Base-by-base conservation (phyloP, 2,888 invertebrate species). In the Hypomecis punctinalis region DNA sequence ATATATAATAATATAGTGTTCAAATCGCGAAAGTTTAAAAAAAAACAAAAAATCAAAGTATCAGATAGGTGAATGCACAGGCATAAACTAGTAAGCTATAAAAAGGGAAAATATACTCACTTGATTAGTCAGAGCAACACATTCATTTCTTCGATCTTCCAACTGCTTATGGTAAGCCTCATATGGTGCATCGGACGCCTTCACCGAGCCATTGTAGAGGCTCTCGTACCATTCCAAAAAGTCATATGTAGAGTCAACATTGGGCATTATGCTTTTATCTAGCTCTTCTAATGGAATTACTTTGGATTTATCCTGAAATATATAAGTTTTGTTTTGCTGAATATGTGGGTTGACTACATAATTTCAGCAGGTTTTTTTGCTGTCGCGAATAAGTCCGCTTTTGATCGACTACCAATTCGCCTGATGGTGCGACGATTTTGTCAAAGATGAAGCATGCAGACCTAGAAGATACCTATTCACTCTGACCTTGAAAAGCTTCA, bases 141-240 rank as follows among this genome's bases (percentile, higher is more conserved):
- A 97, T 76, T 96, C 96, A 66, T 93, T 89, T 69, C 94, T 93
- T 59, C 96, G 94, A 36, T 94, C 94, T 69, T 95, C 94, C 48
- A 98, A 82, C 79, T 97, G 96, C 56, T 95, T 94, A 60, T 96
- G 94, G 84, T 97, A 97, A 33, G 89, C 93, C 73, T 95, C 94
- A 81, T 96, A 96, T 0, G 95, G 94, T 4, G 93, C 90, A 83
- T 97, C 96, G 73, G 95, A 95, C 69, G 95, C 94, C 72, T 95
- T 94, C 61, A 96, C 93, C 54, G 96, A 95, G 72, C 95, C 95
- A 52, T 95, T 94, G 79, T 96, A 96, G 10, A 97, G 91, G 58
- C 90, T 90, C 42, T 96, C 95, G 84, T 97, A 97, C 96, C 96
- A 97, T 36, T 95, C 90, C 64, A 98, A 92, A 78, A 98, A 97